These are phyloP conservation scores for Phenacoccus solenopsis DNA, from an alignment of 1,140 invertebrate genomes.

Conservation along the genomic window DNA sequence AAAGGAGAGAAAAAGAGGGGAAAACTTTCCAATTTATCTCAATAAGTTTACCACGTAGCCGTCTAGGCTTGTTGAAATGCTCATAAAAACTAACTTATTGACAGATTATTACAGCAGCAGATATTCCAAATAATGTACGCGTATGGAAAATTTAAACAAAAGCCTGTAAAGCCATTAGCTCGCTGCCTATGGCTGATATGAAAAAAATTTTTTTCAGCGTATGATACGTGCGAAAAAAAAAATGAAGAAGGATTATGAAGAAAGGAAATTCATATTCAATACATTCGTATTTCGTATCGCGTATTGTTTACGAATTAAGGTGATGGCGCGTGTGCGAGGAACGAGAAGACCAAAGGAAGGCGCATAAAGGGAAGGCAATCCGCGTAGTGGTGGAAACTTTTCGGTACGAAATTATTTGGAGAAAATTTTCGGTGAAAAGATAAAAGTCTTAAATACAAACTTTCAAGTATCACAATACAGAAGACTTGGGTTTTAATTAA, in stretches of 20 bases:
- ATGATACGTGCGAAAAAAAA: too few relatives aligned
- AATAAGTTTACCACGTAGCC: neutral
- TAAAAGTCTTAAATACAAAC: slow-evolving; percentile 13
- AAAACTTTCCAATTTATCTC: slow-evolving; percentile 2
- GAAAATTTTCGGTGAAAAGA: slow-evolving; percentile 11
- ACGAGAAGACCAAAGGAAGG: too few relatives aligned
- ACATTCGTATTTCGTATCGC: too few relatives aligned
- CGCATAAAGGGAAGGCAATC: neutral
- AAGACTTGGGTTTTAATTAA: slow-evolving; percentile 14
- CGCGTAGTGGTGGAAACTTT: too few relatives aligned
- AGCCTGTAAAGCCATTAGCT: too few relatives aligned
- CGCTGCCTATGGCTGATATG: too few relatives aligned
- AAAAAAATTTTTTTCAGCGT: too few relatives aligned
- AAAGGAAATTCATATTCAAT: too few relatives aligned
- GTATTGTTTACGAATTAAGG: too few relatives aligned
- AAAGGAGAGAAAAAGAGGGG: neutral
- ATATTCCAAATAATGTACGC: neutral
- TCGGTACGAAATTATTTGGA: neutral
- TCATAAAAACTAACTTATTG: neutral
- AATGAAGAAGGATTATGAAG: too few relatives aligned
- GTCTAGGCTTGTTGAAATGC: neutral
- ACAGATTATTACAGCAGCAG: neutral
- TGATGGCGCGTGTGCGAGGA: too few relatives aligned
- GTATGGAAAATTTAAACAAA: too few relatives aligned
- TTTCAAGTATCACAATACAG: slow-evolving; percentile 15